Conservation (phyloP, 2,888 invertebrate genomes). For the Drosophila meridiana region DNA sequence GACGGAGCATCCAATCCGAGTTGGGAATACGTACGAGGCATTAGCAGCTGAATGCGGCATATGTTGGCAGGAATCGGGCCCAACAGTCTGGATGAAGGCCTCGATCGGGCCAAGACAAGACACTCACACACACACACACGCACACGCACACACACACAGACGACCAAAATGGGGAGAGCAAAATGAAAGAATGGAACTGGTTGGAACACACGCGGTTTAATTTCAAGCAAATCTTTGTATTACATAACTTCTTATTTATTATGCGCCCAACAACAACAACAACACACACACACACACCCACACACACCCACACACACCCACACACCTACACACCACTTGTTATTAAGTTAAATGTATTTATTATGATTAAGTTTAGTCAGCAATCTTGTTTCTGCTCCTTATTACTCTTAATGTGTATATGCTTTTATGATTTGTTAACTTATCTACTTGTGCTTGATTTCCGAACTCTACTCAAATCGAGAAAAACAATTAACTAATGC, state of each 20-base stretch:
- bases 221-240: slow-evolving; percentile 39
- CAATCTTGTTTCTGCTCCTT: slow-evolving; percentile 43
- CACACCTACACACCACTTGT: slow-evolving; percentile 46
- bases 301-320: slow-evolving; percentile 22
- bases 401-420: slow-evolving; percentile 24
- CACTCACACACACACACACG: slow-evolving; percentile 16
- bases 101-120: not conserved
- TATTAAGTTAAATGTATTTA: slow-evolving; percentile 72
- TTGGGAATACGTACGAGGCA: not conserved
- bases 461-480: slow-evolving; percentile 31
- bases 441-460: not conserved
- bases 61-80: not conserved
- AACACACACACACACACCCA: not conserved
- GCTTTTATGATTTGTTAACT: slow-evolving; percentile 22
- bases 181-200: slow-evolving; percentile 20
- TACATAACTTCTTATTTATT: slow-evolving; percentile 70
- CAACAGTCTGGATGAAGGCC: slow-evolving; percentile 13
- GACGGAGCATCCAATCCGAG: not conserved
- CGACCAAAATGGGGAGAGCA: slow-evolving; percentile 55
- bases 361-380: slow-evolving; percentile 65
- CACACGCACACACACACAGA: slow-evolving; percentile 33
- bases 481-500: slow-evolving; percentile 50
- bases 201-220: slow-evolving; percentile 7
- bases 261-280: slow-evolving; percentile 30
- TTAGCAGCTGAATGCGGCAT: not conserved